Conservation (phyloP, 2,797 vertebrate genomes). For the Psittacula derbiana region DNA sequence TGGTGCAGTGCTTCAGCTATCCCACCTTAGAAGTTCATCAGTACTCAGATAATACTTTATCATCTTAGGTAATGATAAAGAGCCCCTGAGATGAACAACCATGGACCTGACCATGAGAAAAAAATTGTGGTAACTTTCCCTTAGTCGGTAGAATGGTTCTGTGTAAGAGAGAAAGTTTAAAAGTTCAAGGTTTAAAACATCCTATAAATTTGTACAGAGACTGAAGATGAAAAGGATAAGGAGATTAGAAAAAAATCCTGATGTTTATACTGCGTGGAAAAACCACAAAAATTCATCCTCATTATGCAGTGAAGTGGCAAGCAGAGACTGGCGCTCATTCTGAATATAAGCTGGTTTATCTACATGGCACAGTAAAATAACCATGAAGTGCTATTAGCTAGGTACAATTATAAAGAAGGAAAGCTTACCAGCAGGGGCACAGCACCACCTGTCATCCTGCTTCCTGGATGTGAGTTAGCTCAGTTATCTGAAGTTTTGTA, state of each 20-base stretch:
- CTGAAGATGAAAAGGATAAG: background rate
- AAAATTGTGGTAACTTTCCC: background rate
- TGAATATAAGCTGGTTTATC: background rate
- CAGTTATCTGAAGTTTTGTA: background rate
- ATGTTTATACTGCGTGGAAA: background rate
- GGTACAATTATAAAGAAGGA: background rate
- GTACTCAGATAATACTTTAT: background rate
- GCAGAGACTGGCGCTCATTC: background rate
- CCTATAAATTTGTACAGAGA: background rate
- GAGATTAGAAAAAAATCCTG: background rate
- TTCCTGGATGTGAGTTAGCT: background rate
- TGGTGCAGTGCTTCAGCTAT: background rate
- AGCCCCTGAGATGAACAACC: background rate
- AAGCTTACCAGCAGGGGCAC: background rate
- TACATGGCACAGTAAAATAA: background rate
- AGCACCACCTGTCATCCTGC: background rate
- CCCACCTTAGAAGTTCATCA: background rate
- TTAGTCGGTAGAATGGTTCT: background rate
- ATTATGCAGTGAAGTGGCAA: background rate
- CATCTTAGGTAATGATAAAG: background rate
- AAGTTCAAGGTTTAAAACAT: background rate
- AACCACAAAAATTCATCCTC: background rate
- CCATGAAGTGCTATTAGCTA: background rate
- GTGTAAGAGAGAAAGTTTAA: background rate
- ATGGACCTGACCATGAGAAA: background rate